Evolutionary conservation across 2,888 invertebrate genomes (phyloP).

Genomic region (Anoncus sp.): DNA sequence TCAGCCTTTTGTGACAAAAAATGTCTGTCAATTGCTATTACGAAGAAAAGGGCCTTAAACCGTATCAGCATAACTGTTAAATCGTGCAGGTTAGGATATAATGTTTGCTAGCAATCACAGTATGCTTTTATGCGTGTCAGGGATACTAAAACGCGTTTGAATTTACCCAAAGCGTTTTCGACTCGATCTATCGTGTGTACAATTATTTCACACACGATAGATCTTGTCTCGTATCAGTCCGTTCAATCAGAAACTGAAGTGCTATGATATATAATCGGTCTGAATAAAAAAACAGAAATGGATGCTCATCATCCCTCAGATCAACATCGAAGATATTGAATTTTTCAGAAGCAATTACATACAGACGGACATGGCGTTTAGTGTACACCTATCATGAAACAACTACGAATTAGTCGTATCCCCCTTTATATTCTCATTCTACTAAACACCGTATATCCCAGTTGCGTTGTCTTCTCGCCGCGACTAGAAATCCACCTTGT

Average conservation of each 20-base stretch:
- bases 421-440: slow-evolving; percentile 10
- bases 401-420: slow-evolving; percentile 34
- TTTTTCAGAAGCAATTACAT: slow-evolving; percentile 35
- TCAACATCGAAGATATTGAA: not conserved
- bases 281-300: not conserved
- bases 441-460: not conserved
- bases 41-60: too few species aligned
- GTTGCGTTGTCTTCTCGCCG: slow-evolving; percentile 3
- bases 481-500: not conserved
- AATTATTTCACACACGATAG: too few species aligned
- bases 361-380: slow-evolving; percentile 1
- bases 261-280: not conserved
- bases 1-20: not conserved
- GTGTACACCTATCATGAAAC: slow-evolving; percentile 20
- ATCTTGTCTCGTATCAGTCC: too few species aligned
- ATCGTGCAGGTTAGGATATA: too few species aligned
- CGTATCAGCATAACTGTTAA: too few species aligned
- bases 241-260: not conserved
- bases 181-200: too few species aligned
- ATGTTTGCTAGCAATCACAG: too few species aligned
- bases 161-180: too few species aligned
- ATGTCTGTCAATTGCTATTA: too few species aligned
- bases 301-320: not conserved
- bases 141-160: too few species aligned
- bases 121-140: too few species aligned